phyloP scores from a whole-genome alignment of 2,113 vertebrate genomes.

The Gymnobelideus leadbeateri region DNA sequence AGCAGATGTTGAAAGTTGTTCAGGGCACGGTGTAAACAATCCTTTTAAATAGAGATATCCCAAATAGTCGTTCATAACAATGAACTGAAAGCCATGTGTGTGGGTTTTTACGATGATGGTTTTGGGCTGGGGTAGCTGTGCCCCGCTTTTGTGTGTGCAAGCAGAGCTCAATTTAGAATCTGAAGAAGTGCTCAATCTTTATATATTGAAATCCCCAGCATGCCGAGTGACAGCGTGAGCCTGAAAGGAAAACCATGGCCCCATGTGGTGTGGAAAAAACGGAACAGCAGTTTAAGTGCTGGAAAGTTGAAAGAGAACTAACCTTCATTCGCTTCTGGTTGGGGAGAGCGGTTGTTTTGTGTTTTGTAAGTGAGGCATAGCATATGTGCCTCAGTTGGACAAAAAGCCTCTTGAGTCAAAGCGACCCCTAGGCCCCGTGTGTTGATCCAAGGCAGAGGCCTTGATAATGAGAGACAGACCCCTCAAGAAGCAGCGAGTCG shows the following conservation, averaged over 20 bases:
- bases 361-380: constrained; percentile 69
- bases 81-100: constrained; percentile 28
- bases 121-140: constrained; percentile 2
- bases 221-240: constrained; percentile 79
- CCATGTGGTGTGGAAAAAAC: constrained; percentile 87
- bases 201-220: constrained; percentile 80
- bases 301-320: constrained; percentile 77
- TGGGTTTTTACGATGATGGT: neutral
- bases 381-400: constrained; percentile 84
- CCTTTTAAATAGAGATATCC: constrained; percentile 71
- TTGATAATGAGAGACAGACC: constrained; percentile 79
- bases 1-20: constrained; percentile 84
- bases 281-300: constrained; percentile 82
- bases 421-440: constrained; percentile 77
- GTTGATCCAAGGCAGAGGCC: constrained; percentile 78
- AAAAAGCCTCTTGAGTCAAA: constrained; percentile 75
- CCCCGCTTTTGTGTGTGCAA: constrained; percentile 39
- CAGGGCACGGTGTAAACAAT: constrained; percentile 72
- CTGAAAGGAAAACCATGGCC: constrained; percentile 76
- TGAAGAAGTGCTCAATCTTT: constrained; percentile 80
- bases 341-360: constrained; percentile 77
- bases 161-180: constrained; percentile 76
- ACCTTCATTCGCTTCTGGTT: constrained; percentile 62
- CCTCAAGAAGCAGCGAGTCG: constrained; percentile 82
- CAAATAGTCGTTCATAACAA: constrained; percentile 51